phyloP scores from a whole-genome alignment of 2,797 vertebrate genomes.

The Cyprinella venusta region DNA sequence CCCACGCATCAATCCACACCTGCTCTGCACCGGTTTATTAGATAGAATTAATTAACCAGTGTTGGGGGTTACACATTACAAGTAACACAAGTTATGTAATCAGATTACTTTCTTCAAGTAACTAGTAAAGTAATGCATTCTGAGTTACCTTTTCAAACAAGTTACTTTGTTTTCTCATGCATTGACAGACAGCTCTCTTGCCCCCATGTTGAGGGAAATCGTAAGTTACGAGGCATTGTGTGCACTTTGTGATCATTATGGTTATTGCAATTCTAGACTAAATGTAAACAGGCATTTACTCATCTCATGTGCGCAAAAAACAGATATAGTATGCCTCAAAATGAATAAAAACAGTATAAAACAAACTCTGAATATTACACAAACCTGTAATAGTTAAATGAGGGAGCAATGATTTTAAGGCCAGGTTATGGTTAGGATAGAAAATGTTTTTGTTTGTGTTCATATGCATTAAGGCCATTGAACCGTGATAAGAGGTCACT shows the following conservation, averaged over 20 bases:
- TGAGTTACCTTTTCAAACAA: background rate
- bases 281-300: background rate
- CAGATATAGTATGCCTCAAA: background rate
- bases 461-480: conserved; percentile 2
- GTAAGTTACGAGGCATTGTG: background rate
- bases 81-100: background rate
- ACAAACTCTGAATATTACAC: background rate
- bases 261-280: background rate
- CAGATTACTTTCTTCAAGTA: background rate
- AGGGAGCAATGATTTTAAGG: background rate
- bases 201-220: background rate
- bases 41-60: too few species aligned
- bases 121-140: background rate
- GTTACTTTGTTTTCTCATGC: background rate
- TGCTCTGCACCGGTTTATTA: too few species aligned
- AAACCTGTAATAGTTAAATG: background rate
- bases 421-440: background rate
- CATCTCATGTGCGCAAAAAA: too few species aligned
- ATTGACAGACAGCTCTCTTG: background rate
- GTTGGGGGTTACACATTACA: too few species aligned
- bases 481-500: conserved; percentile 25
- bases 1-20: too few species aligned
- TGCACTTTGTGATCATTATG: background rate
- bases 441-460: background rate
- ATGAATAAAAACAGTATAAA: background rate